A percentile compares a stretch with the other conserved stretches of the same genome.
These are phyloP conservation scores for Sander vitreus DNA, from an alignment of 2,113 vertebrate species.

Conservation along the genomic window DNA sequence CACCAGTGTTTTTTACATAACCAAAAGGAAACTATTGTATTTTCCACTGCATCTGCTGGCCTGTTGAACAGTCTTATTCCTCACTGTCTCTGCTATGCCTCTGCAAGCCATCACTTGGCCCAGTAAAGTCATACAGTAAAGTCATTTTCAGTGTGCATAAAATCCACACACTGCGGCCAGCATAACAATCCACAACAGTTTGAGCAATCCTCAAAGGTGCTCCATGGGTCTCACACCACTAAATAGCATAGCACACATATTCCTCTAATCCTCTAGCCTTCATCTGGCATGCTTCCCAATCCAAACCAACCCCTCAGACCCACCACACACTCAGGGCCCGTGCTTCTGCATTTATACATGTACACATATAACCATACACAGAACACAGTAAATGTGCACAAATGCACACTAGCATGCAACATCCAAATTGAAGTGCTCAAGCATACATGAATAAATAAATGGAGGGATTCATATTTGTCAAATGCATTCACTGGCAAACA, in stretches of 20 bases:
- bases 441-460: constrained; percentile 22
- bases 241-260: constrained; percentile 65
- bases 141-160: constrained; percentile 54
- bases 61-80: constrained; percentile 47
- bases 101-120: constrained; percentile 64
- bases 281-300: constrained; percentile 44
- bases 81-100: constrained; percentile 29
- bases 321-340: constrained; percentile 43
- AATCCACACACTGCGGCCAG: constrained; percentile 62
- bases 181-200: constrained; percentile 62
- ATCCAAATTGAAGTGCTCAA: background rate
- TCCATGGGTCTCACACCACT: constrained; percentile 66
- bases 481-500: constrained; percentile 16
- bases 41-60: constrained; percentile 53
- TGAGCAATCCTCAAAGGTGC: constrained; percentile 55
- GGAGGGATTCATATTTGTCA: constrained; percentile 2
- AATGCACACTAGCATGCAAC: background rate
- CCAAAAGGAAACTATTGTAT: constrained; percentile 48
- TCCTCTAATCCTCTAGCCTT: constrained; percentile 58
- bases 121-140: constrained; percentile 37
- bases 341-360: constrained; percentile 4
- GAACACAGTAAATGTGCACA: constrained; percentile 8
- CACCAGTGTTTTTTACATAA: constrained; percentile 35
- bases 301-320: constrained; percentile 58
- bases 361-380: background rate